These are phyloP conservation scores for Mamestra brassicae DNA, from an alignment of 2,888 invertebrate genomes.

Conservation along the genomic window DNA sequence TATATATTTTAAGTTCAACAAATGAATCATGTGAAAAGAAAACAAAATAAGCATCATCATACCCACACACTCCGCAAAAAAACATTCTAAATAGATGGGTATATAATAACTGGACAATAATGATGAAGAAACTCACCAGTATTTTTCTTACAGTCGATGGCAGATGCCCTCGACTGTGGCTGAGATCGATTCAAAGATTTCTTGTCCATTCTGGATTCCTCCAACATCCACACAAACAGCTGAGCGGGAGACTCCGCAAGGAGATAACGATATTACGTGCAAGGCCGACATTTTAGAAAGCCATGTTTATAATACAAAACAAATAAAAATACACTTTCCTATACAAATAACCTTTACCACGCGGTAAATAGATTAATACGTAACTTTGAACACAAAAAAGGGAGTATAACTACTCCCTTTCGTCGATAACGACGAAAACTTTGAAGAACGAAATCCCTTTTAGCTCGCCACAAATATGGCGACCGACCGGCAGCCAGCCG, in stretches of 20 bases:
- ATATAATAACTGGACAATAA: not conserved
- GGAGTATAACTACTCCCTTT: constrained; percentile 92
- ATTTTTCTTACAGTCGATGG: constrained; percentile 94
- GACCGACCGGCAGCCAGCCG: constrained; percentile 90
- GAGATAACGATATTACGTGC: constrained; percentile 93
- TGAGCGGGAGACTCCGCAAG: constrained; percentile 93
- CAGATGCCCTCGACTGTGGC: constrained; percentile 93
- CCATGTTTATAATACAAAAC: constrained; percentile 93
- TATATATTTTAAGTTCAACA: not conserved
- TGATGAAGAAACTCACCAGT: constrained; percentile 90
- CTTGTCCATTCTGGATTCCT: constrained; percentile 94
- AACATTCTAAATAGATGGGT: not conserved
- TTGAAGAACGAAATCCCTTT: constrained; percentile 85
- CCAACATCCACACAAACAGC: constrained; percentile 89
- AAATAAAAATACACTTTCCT: constrained; percentile 88
- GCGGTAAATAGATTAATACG: constrained; percentile 77
- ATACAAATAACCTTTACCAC: constrained; percentile 79
- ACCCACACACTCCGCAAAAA: constrained; percentile 3
- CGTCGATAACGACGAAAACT: constrained; percentile 93
- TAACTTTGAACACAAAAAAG: constrained; percentile 85
- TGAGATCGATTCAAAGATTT: constrained; percentile 93
- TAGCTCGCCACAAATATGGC: constrained; percentile 93
- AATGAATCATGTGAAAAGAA: constrained; percentile 24
- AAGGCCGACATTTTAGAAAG: constrained; percentile 95
- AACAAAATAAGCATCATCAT: constrained; percentile 28